Base-by-base conservation (phyloP, 2,888 invertebrate genomes). In the Drosophila quinaria region DNA sequence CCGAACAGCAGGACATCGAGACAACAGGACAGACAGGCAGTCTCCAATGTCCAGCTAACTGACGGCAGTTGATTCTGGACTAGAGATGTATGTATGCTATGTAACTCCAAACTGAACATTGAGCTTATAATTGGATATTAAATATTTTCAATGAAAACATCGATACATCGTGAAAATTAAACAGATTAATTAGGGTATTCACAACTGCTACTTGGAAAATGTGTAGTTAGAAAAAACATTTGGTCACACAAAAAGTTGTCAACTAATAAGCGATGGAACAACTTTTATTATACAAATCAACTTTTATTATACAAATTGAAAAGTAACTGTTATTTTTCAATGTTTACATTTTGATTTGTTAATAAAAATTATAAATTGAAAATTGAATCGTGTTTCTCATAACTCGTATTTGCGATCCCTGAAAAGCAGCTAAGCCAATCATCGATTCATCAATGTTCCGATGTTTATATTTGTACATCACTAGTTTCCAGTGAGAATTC, bases 1-100 rank as follows among this genome's bases (percentile, higher is more conserved):
- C 25, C 9, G 39, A n/a, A 15, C 39, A 41, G 39, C 9, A 15
- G 39, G 39, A 41, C 39, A 41, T 9, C 15, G 9, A 6, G 15
- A 51, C 17, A 17, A 31, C 25, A 25, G 64, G 56, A 65, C 61
- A 25, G 37, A 17, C 15, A 22, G 4, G 22, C 22, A 22, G 22
- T 22, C 22, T 25, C 25, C 25, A 25, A 6, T 25, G 52, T 51
- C 60, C 62, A 54, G 61, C 42, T 41, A 19, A 44, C 55, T 44
- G 44, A 25, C 33, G 15, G 55, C n/a, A 15, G 44, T 55, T 50
- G 47, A 50, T 69, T 50, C 49, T 44, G 4, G 17, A 44, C 41
- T 37, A 37, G 35, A n/a, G 35, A 37, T 37, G 35, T 25, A 25
- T 25, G 25, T 1, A 6, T 25, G 25, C 6, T 5, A 25, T 25